Percentiles rank a stretch among this genome's conserved stretches.
These are phyloP conservation scores for Drosophila aldrichi DNA, from an alignment of 2,888 invertebrate genomes.

Conservation along the genomic window DNA sequence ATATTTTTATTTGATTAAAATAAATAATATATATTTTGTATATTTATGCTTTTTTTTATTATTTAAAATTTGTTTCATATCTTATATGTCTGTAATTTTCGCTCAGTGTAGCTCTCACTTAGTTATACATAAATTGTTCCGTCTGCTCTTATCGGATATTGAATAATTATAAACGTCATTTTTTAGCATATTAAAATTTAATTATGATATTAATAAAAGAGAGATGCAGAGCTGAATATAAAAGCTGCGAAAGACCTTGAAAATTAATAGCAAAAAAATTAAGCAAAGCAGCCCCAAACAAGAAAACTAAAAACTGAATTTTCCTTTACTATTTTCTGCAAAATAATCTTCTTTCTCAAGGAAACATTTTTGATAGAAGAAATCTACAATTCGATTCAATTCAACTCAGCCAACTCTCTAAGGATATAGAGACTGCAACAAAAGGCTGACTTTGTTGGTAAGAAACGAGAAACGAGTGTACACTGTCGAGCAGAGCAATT, in stretches of 20 bases:
- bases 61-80: no score
- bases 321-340: no score
- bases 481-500: slow-evolving; percentile 21
- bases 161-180: slow-evolving; percentile 24
- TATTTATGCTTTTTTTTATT: no score
- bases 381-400: no score
- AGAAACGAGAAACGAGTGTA: background rate
- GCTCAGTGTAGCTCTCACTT: slow-evolving; percentile 8
- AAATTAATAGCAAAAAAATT: background rate
- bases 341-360: no score
- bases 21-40: no score
- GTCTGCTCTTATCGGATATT: slow-evolving; percentile 25
- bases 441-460: background rate
- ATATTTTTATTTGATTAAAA: no score
- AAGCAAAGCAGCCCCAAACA: background rate
- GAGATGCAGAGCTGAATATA: slow-evolving; percentile 5
- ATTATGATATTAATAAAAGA: slow-evolving; percentile 26
- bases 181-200: slow-evolving; percentile 27
- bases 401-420: background rate
- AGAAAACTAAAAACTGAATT: background rate
- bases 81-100: background rate
- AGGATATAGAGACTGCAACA: background rate
- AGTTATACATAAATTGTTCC: slow-evolving; percentile 3
- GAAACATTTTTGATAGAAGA: background rate
- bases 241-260: background rate